Evolutionary conservation across 2,113 vertebrate genomes (phyloP).

Genomic region (Pangasianodon gigas): DNA sequence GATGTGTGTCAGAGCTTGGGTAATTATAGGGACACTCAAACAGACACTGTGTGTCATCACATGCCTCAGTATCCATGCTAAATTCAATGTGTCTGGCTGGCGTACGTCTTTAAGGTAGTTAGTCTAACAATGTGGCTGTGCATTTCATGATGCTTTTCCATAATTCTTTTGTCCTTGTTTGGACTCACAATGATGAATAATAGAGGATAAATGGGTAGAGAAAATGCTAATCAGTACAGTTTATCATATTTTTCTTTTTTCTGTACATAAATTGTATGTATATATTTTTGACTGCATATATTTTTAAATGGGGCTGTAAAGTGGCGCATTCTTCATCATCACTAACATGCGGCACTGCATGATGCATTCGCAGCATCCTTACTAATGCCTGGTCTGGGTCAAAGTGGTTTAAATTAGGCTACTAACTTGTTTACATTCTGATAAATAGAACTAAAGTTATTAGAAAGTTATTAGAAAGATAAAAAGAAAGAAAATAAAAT

Average conservation of each 20-base stretch:
- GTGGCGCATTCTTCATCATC: too few relatives aligned
- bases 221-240: not conserved
- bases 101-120: constrained; percentile 50
- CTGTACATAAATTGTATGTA: not conserved
- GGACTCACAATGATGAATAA: constrained; percentile 6
- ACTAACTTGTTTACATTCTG: not conserved
- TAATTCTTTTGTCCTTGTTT: constrained; percentile 36
- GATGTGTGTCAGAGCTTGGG: constrained; percentile 70
- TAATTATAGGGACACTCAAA: constrained; percentile 70
- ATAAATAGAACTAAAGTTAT: not conserved
- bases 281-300: not conserved
- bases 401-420: not conserved
- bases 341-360: not conserved
- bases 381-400: not conserved
- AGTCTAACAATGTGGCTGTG: constrained; percentile 36
- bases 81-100: constrained; percentile 57
- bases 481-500: not conserved
- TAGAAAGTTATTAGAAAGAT: not conserved
- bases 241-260: not conserved
- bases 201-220: not conserved
- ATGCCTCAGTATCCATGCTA: constrained; percentile 64
- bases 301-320: not conserved
- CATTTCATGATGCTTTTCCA: constrained; percentile 34
- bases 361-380: not conserved
- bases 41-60: constrained; percentile 71